Percentiles rank a stretch among this genome's conserved stretches.
phyloP scores from a whole-genome alignment of 1,140 invertebrate species.

The Geopemphigus sp. region DNA sequence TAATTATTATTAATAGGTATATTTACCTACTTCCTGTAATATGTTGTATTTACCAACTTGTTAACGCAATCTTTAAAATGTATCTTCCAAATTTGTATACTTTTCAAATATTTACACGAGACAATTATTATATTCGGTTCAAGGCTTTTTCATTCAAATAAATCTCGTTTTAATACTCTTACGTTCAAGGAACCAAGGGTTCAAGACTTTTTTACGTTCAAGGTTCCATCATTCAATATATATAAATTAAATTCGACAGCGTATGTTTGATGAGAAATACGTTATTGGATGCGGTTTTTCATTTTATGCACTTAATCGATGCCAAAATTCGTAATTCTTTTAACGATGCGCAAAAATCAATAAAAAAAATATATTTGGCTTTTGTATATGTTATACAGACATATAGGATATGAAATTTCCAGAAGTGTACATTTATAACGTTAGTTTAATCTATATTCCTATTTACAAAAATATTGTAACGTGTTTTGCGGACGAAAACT shows the following conservation, averaged over 20 bases:
- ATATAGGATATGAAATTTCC: too few relatives aligned
- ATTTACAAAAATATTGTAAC: too few relatives aligned
- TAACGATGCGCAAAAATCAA: too few relatives aligned
- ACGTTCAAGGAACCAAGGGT: constrained; percentile 9
- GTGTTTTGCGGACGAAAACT: too few relatives aligned
- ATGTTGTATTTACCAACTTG: background rate
- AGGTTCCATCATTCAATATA: background rate
- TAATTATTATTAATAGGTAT: background rate
- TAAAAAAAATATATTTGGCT: too few relatives aligned
- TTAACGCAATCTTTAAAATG: background rate
- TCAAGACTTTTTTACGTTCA: constrained; percentile 30
- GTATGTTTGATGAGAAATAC: background rate
- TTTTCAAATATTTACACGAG: background rate
- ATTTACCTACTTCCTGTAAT: background rate
- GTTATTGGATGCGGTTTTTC: too few relatives aligned
- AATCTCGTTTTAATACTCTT: background rate
- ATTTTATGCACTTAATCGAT: background rate
- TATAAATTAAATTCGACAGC: background rate
- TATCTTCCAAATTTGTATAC: background rate
- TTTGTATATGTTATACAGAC: background rate
- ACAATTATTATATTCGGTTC: background rate
- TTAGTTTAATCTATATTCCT: too few relatives aligned
- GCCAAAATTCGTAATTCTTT: too few relatives aligned
- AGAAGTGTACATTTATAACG: too few relatives aligned
- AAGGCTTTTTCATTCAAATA: constrained; percentile 24